These are phyloP conservation scores for Diachasma alloeum DNA, from an alignment of 1,140 invertebrate species.

Conservation along the genomic window DNA sequence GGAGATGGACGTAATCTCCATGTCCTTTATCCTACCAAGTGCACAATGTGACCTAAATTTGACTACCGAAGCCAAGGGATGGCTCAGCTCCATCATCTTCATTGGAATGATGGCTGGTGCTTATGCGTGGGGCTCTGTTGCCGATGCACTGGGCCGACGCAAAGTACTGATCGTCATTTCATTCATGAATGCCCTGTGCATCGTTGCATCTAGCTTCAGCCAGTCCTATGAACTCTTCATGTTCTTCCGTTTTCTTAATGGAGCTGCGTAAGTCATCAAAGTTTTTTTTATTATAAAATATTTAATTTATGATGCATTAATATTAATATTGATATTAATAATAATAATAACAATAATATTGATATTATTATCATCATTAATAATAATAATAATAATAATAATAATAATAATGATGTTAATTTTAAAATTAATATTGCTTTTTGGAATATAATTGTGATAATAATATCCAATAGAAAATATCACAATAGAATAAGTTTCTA, in stretches of 20 bases:
- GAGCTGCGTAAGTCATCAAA: conserved; percentile 80
- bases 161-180: conserved; percentile 88
- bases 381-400: too few species aligned
- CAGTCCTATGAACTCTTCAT: conserved; percentile 88
- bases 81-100: conserved; percentile 86
- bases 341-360: background rate
- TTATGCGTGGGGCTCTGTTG: conserved; percentile 89
- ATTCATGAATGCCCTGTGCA: conserved; percentile 88
- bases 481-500: too few species aligned
- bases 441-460: too few species aligned
- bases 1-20: conserved; percentile 94
- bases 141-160: conserved; percentile 85
- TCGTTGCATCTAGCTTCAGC: conserved; percentile 86
- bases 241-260: conserved; percentile 88
- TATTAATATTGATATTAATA: too few species aligned
- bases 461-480: too few species aligned
- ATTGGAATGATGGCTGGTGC: conserved; percentile 94
- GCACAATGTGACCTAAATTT: conserved; percentile 91
- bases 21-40: conserved; percentile 92
- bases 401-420: too few species aligned
- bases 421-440: too few species aligned
- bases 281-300: too few species aligned
- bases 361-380: background rate
- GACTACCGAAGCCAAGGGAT: conserved; percentile 86
- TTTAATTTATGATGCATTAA: too few species aligned